Evolutionary conservation across 2,888 invertebrate species (phyloP), one percentile per base, ranked within the genome.

Genomic region (Drosophila hamatofila): DNA sequence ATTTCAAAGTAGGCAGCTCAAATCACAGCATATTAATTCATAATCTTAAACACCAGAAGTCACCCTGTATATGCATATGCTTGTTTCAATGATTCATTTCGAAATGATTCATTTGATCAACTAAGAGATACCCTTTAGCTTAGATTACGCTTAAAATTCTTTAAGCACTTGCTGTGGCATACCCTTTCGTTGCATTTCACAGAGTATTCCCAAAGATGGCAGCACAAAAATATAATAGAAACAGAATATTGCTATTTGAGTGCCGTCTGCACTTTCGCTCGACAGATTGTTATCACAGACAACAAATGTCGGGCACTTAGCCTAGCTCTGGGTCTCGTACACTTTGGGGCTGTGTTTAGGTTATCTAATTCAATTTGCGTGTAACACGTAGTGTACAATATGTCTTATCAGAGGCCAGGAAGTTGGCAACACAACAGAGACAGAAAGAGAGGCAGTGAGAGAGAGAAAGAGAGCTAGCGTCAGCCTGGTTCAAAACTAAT

Each of bases 361-460:
- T 87, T 84, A 84, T 84, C 89, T 84, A 84, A 89, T 85, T 89
- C 56, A 84, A 84, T 84, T 84, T 84, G 69, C 72, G 72, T 75
- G 67, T 80, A 74, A 66, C 68, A 69, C 68, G 55, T 60, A 59
- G 46, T 69, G 55, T 60, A 3, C 41, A 52, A 52, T 18, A 11
- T 37, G 12, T 25, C 42, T 54, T 89, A 84, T 84, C 89, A 81
- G 59, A 44, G 46, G 49, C 54, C 59, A 70, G 72, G 69, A 80
- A 67, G 41, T 73, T 54, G 58, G 52, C 42, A 65, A 27, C 33
- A 55, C 18, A 33, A 42, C 6, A 49, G 3, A 18, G 11, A 16
- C 16, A 25, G 5, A 16, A 1, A 23, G 4, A 2, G 8, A 16
- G 25, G n/a, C n/a, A n/a, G n/a, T n/a, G n/a, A 30, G 18, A 23